Evolutionary conservation across 1,140 invertebrate genomes (phyloP).

Genomic region (Achatina immaculata): DNA sequence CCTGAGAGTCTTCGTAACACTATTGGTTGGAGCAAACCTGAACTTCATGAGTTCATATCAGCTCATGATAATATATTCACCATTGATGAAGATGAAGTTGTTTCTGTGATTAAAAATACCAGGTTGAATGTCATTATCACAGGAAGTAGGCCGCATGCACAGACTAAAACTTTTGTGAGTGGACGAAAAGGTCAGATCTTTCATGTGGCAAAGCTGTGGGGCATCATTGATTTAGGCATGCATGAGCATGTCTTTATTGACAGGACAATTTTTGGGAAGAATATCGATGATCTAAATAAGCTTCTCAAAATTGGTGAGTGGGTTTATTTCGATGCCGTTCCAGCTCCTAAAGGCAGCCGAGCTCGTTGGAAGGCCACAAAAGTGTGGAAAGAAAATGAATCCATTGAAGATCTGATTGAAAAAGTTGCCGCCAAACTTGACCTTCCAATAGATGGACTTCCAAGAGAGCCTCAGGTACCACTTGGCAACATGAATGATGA

Average conservation of each 20-base stretch:
- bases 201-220: slow-evolving; percentile 72
- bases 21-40: slow-evolving; percentile 68
- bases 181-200: slow-evolving; percentile 68
- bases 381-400: slow-evolving; percentile 70
- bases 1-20: slow-evolving; percentile 69
- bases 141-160: slow-evolving; percentile 61
- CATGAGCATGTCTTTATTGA: slow-evolving; percentile 74
- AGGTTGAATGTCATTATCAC: slow-evolving; percentile 70
- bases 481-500: slow-evolving; percentile 66
- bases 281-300: slow-evolving; percentile 69
- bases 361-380: slow-evolving; percentile 70
- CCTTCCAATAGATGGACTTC: slow-evolving; percentile 54
- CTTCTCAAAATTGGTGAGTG: slow-evolving; percentile 69
- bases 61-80: slow-evolving; percentile 68
- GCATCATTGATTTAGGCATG: slow-evolving; percentile 71
- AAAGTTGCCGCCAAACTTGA: slow-evolving; percentile 62
- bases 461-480: slow-evolving; percentile 54
- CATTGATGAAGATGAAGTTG: slow-evolving; percentile 64
- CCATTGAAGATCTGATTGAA: slow-evolving; percentile 65
- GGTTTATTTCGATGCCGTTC: slow-evolving; percentile 70
- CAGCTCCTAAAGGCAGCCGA: slow-evolving; percentile 70
- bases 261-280: slow-evolving; percentile 69
- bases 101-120: slow-evolving; percentile 67
- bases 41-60: slow-evolving; percentile 68
- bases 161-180: slow-evolving; percentile 61